Evolutionary conservation across 2,797 vertebrate species (phyloP).

Genomic region (Etheostoma nigrum): DNA sequence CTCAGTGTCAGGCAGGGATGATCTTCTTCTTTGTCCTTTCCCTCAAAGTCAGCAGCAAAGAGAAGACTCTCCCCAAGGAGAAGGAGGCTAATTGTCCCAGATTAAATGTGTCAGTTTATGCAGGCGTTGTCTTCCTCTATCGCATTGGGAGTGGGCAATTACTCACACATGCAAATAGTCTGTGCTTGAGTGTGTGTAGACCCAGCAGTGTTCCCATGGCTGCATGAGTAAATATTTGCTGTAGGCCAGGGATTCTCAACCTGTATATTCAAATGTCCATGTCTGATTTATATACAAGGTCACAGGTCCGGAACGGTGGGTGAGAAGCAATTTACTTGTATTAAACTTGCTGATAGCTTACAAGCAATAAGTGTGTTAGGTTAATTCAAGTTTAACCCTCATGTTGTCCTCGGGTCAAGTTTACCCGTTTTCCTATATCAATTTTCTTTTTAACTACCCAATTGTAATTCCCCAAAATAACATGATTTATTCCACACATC

Average conservation of each 20-base stretch:
- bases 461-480: too few relatives aligned
- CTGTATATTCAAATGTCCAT: too few relatives aligned
- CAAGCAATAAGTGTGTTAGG: too few relatives aligned
- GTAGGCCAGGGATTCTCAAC: not conserved
- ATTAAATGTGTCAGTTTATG: conserved; percentile 43
- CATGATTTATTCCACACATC: too few relatives aligned
- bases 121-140: conserved; percentile 5
- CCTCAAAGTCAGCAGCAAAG: not conserved
- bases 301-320: too few relatives aligned
- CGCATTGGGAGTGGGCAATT: not conserved
- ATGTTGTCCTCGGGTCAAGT: too few relatives aligned
- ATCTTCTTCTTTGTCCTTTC: conserved; percentile 40
- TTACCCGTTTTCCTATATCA: too few relatives aligned
- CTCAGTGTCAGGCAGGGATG: conserved; percentile 16
- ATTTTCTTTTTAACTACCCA: too few relatives aligned
- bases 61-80: conserved; percentile 18
- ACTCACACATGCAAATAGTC: conserved; percentile 18
- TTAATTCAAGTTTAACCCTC: too few relatives aligned
- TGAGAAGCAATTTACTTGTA: too few relatives aligned
- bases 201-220: conserved; percentile 4
- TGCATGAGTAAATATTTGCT: conserved; percentile 22
- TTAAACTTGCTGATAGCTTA: too few relatives aligned
- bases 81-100: conserved; percentile 11
- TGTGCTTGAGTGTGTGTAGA: not conserved
- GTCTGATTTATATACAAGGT: too few relatives aligned